Evolutionary conservation across 2,797 vertebrate genomes (phyloP).

Genomic region (Pangasius macronema): DNA sequence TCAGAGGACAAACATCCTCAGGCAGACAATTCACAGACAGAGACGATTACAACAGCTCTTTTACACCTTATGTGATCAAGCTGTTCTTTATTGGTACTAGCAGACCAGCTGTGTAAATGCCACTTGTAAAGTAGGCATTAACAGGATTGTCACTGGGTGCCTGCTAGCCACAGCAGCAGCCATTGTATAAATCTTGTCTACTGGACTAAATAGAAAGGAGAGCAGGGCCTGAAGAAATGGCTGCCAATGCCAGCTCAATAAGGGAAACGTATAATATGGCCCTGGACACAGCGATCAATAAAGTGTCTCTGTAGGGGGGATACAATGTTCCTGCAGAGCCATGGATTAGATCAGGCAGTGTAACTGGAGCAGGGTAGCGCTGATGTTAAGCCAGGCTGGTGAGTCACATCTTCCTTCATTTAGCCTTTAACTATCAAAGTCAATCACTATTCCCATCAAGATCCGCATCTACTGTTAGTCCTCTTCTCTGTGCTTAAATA

Average conservation of each 20-base stretch:
- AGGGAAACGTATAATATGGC: constrained; percentile 68
- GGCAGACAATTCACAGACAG: constrained; percentile 43
- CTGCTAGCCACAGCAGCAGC: constrained; percentile 53
- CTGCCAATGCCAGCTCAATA: constrained; percentile 59
- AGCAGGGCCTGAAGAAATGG: constrained; percentile 56
- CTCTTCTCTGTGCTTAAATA: constrained; percentile 9
- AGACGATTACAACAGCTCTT: constrained; percentile 57
- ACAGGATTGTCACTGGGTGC: constrained; percentile 62
- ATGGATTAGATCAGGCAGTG: constrained; percentile 56
- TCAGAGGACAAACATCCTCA: constrained; percentile 48
- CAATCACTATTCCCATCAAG: constrained; percentile 41
- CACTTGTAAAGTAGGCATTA: constrained; percentile 74
- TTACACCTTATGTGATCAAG: constrained; percentile 61
- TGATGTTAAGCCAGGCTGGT: constrained; percentile 53
- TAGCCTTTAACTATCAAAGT: constrained; percentile 34
- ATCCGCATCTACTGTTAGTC: constrained; percentile 27
- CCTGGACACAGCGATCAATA: constrained; percentile 76
- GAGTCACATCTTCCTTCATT: constrained; percentile 62
- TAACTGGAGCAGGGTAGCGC: constrained; percentile 62
- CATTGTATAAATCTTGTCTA: constrained; percentile 71
- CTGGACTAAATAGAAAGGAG: constrained; percentile 54
- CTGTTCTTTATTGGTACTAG: constrained; percentile 69
- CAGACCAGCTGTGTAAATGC: constrained; percentile 70
- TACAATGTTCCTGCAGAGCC: constrained; percentile 60
- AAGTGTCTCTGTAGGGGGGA: constrained; percentile 65